Base-by-base conservation (phyloP, 1,140 invertebrate species). In the Steinernema feltiae region DNA sequence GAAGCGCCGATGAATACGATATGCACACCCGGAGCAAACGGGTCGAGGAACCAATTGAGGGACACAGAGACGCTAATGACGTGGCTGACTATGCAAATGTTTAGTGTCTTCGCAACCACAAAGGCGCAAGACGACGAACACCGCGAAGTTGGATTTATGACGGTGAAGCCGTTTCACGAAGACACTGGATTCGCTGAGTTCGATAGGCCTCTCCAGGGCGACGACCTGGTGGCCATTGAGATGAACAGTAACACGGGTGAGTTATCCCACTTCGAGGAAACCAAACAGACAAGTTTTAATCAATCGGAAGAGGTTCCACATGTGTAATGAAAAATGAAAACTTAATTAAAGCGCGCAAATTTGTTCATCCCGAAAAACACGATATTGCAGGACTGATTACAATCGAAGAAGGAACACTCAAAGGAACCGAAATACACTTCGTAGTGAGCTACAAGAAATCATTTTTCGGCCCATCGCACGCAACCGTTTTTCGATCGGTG, bases 141-240 rank as follows among this genome's bases (percentile, higher is more conserved):
- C 69, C 72, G 71, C 48, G 82, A 85, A 69, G 46, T 84, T 17
- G 83, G 83, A 30, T 84, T 84, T 53, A 73, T 84, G 76, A 85
- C 83, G 0, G 69, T 78, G 2, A 84, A 83, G 63, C 82, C 82
- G 12, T 80, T 82, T 70, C 69, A 75, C 29, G 82, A 84, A 53
- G 80, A 85, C 74, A 84, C 79, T 0, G 82, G 82, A 15, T 83
- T 83, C 72, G 75, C 77, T 30, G 77, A 83, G 15, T 35, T 78
- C 32, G 72, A 80, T 30, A 79, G 80, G 32, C 69, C 79, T 21
- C 32, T 41, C 3, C 27, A 69, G 17, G 80, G 82, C n/a, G 80
- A 79, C 32, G 82, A 83, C 76, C 73, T 75, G 63, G 82, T 84
- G 1, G 84, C 82, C n/a, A 81, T 84, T 70, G 83, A 80, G 46